A percentile compares a stretch with the other conserved stretches of the same genome.
Conservation (phyloP, 2,888 invertebrate species). For the Vanessa cardui region DNA sequence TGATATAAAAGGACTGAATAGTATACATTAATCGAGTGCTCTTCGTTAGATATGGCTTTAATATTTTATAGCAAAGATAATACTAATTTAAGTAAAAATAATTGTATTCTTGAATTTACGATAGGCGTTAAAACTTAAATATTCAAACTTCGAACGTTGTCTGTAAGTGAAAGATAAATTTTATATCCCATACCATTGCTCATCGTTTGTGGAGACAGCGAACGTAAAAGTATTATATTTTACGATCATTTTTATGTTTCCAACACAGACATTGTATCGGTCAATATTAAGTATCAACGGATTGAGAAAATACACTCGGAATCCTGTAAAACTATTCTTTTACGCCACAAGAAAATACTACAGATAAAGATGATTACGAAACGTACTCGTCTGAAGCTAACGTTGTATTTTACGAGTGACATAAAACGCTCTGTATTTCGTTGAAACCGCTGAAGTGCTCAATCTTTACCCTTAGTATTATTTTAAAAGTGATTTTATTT, state of each 20-base stretch:
- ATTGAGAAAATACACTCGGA: neutral
- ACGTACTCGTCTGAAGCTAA: conserved; percentile 9
- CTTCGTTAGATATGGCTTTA: too few relatives aligned
- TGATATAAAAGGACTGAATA: too few relatives aligned
- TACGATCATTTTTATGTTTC: conserved; percentile 25
- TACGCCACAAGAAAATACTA: neutral
- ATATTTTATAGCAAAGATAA: too few relatives aligned
- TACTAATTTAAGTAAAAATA: too few relatives aligned
- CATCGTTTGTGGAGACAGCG: conserved; percentile 16
- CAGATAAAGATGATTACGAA: conserved; percentile 7
- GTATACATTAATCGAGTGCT: too few relatives aligned
- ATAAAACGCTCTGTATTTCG: conserved; percentile 11
- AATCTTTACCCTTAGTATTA: conserved; percentile 10
- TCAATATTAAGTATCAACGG: conserved; percentile 9
- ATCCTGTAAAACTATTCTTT: neutral
- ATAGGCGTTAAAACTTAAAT: neutral
- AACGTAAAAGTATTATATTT: conserved; percentile 14
- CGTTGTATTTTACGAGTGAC: conserved; percentile 24
- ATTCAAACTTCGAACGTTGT: neutral
- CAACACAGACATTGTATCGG: conserved; percentile 12
- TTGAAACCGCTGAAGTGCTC: conserved; percentile 17
- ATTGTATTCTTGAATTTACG: neutral
- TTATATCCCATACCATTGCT: conserved; percentile 18
- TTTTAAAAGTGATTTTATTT: conserved; percentile 3
- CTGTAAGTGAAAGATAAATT: conserved; percentile 17